phyloP scores from a whole-genome alignment of 2,113 vertebrate genomes.

The Gorsachius goisagi region DNA sequence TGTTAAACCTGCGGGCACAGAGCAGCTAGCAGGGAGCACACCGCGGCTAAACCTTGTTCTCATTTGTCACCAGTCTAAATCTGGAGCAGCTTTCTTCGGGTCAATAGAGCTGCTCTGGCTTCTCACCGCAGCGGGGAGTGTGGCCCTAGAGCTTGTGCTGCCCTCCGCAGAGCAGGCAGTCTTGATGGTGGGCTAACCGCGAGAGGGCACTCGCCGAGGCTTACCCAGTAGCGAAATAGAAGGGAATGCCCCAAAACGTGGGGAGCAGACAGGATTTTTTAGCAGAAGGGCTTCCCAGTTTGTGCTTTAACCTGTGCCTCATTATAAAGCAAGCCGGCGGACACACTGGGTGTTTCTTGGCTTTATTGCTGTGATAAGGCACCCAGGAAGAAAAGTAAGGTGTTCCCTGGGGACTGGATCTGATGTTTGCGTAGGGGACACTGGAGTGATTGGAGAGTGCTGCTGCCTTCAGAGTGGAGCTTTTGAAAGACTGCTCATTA shows the following conservation, averaged over 20 bases:
- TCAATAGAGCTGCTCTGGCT: not conserved
- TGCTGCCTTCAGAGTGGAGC: not conserved
- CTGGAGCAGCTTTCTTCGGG: fast-evolving
- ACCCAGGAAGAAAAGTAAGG: not conserved
- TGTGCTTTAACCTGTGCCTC: not conserved
- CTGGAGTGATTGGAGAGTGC: not conserved
- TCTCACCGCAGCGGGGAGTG: fast-evolving
- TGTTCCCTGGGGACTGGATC: not conserved
- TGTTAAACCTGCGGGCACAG: fast-evolving
- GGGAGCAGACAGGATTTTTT: not conserved
- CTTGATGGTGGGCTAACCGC: not conserved
- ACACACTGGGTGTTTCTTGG: not conserved
- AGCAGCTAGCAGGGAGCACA: not conserved
- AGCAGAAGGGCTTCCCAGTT: fast-evolving
- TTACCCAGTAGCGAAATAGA: not conserved
- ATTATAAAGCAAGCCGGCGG: fast-evolving
- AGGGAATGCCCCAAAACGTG: not conserved
- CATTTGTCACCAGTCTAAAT: fast-evolving
- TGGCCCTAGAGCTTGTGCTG: fast-evolving
- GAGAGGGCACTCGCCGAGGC: constrained; percentile 4
- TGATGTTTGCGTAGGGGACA: not conserved
- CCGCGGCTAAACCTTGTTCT: not conserved
- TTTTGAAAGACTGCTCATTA: fast-evolving
- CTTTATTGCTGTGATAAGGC: not conserved
- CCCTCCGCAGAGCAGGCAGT: not conserved